A percentile compares a stretch with the other conserved stretches of the same genome.
These are phyloP conservation scores for Digitonthophagus gazella DNA, from an alignment of 2,888 invertebrate genomes.

Conservation along the genomic window DNA sequence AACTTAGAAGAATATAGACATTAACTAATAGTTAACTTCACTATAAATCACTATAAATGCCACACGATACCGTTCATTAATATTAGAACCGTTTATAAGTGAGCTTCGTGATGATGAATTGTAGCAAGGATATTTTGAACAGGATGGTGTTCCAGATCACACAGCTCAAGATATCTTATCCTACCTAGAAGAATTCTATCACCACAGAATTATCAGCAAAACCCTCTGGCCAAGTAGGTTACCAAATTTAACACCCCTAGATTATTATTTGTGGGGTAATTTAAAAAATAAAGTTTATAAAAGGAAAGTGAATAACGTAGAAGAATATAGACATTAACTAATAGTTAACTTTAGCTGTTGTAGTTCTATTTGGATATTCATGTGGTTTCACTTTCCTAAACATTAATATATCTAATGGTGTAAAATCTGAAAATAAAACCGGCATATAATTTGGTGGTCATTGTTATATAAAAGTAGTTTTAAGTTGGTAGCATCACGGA, in stretches of 20 bases:
- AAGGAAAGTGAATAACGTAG: too few relatives aligned
- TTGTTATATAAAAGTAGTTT: too few relatives aligned
- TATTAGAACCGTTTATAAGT: slow-evolving; percentile 19
- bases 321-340: too few relatives aligned
- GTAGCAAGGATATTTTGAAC: slow-evolving; percentile 22
- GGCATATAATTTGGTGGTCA: too few relatives aligned
- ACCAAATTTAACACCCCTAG: not conserved
- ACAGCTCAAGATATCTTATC: slow-evolving; percentile 19
- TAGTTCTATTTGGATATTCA: too few relatives aligned
- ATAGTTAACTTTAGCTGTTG: too few relatives aligned
- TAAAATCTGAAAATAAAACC: too few relatives aligned
- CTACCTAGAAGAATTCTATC: slow-evolving; percentile 19
- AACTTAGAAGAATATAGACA: not conserved
- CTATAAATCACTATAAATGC: not conserved
- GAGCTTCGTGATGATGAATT: slow-evolving; percentile 24
- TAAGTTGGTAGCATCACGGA: too few relatives aligned
- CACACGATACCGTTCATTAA: slow-evolving; percentile 18
- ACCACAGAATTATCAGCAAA: slow-evolving; percentile 16
- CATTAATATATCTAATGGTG: too few relatives aligned
- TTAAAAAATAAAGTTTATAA: not conserved
- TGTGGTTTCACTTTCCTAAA: too few relatives aligned
- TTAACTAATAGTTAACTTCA: too few relatives aligned
- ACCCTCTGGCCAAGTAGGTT: not conserved
- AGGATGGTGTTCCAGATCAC: slow-evolving; percentile 24
- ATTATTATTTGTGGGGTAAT: not conserved